These are phyloP conservation scores for Sphaerophoria taeniata DNA, from an alignment of 2,888 invertebrate genomes.

Conservation along the genomic window DNA sequence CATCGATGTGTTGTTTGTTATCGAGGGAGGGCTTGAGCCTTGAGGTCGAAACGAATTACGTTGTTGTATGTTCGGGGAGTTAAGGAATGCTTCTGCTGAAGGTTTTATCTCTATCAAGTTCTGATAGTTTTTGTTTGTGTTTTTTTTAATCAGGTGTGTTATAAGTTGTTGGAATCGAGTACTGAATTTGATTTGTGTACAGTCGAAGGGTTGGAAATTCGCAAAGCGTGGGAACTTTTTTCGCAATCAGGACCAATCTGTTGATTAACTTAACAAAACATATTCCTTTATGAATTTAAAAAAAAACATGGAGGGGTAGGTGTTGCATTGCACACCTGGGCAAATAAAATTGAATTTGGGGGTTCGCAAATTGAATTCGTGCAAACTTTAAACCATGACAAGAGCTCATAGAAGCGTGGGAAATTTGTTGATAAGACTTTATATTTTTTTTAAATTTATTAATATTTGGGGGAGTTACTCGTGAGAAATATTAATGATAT, in stretches of 20 bases:
- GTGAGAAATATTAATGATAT: too few relatives aligned
- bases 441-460: background rate
- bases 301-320: conserved; percentile 2
- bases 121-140: conserved; percentile 20
- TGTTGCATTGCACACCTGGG: conserved; percentile 64
- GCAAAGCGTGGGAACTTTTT: conserved; percentile 57
- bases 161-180: conserved; percentile 7
- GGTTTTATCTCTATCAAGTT: conserved; percentile 43
- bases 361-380: conserved; percentile 4
- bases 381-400: background rate
- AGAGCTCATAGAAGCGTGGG: conserved; percentile 1
- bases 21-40: background rate
- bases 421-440: background rate
- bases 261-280: conserved; percentile 19
- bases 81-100: conserved; percentile 50
- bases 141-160: conserved; percentile 65
- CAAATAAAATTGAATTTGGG: conserved; percentile 53
- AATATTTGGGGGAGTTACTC: too few relatives aligned
- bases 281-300: background rate
- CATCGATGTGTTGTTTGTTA: conserved; percentile 7
- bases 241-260: conserved; percentile 10
- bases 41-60: conserved; percentile 22
- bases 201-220: conserved; percentile 33
- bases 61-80: background rate
- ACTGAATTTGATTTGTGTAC: background rate